phyloP scores from a whole-genome alignment of 37 sponge, comb jelly and placozoan genomes.

The Mnemiopsis leidyi region DNA sequence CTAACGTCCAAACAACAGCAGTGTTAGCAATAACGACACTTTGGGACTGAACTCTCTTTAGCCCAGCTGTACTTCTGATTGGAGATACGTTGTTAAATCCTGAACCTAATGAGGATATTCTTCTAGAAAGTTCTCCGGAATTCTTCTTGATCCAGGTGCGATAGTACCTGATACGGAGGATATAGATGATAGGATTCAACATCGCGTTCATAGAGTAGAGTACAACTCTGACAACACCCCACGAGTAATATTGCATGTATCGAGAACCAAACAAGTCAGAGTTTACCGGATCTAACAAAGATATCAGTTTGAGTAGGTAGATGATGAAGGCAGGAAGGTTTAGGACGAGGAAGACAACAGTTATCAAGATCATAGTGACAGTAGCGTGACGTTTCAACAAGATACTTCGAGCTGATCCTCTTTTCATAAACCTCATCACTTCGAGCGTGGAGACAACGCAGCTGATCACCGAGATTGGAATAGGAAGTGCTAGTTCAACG shows the following conservation, averaged over 20 bases:
- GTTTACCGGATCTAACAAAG: background rate
- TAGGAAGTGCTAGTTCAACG: background rate
- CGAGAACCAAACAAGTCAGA: background rate
- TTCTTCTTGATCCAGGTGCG: background rate
- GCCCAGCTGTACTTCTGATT: background rate
- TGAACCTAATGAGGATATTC: background rate
- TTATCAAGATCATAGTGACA: background rate
- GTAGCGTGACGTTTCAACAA: constrained; percentile 7
- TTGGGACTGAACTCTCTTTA: background rate
- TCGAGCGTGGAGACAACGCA: background rate
- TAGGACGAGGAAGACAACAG: background rate
- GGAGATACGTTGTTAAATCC: background rate
- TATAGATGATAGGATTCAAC: background rate
- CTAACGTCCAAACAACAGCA: too few species aligned
- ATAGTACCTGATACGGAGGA: background rate
- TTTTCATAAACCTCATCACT: background rate
- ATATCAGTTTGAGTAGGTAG: background rate
- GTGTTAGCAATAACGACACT: background rate
- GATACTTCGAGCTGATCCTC: background rate
- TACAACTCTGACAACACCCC: background rate
- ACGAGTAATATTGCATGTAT: background rate
- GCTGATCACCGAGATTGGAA: background rate
- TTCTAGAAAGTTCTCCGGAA: background rate
- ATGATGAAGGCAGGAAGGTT: background rate
- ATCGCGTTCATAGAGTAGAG: background rate